A percentile compares a stretch with the other conserved stretches of the same genome.
These are phyloP conservation scores for Chaetodon trifascialis DNA, from an alignment of 2,113 vertebrate species.

Conservation along the genomic window DNA sequence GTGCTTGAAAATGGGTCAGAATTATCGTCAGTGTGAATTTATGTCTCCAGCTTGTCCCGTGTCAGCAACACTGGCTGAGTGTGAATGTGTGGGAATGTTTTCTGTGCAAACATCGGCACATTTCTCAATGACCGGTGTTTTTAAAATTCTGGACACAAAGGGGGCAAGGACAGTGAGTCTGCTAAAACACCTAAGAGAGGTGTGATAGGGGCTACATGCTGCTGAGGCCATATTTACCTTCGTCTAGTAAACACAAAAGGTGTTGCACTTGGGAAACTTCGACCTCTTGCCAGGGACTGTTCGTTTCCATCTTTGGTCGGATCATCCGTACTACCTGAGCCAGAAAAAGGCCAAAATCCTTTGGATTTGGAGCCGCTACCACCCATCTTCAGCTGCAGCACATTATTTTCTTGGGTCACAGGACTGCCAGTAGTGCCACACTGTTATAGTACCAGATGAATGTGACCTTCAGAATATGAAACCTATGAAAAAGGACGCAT, in stretches of 20 bases:
- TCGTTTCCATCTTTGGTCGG: slow-evolving; percentile 84
- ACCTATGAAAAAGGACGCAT: slow-evolving; percentile 51
- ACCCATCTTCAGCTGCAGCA: slow-evolving; percentile 91
- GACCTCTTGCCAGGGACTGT: slow-evolving; percentile 87
- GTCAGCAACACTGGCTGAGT: neutral
- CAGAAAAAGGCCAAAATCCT: slow-evolving; percentile 94
- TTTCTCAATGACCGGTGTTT: neutral
- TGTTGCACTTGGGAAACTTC: slow-evolving; percentile 85
- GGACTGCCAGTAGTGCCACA: slow-evolving; percentile 61
- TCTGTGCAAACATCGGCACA: neutral
- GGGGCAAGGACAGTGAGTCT: neutral
- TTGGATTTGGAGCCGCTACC: slow-evolving; percentile 93
- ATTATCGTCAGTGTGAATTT: neutral
- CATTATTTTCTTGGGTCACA: slow-evolving; percentile 84
- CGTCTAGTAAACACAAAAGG: slow-evolving; percentile 94
- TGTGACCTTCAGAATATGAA: slow-evolving; percentile 7
- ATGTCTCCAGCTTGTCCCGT: neutral
- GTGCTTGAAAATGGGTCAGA: neutral
- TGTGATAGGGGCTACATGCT: neutral
- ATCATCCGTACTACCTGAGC: slow-evolving; percentile 84
- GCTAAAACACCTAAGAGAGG: too few species aligned
- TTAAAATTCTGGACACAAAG: neutral
- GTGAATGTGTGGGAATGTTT: slow-evolving; percentile 7
- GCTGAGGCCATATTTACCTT: slow-evolving; percentile 84
- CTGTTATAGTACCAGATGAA: slow-evolving; percentile 44